Evolutionary conservation across 1,140 invertebrate species (phyloP).

Genomic region (Batillaria attramentaria): DNA sequence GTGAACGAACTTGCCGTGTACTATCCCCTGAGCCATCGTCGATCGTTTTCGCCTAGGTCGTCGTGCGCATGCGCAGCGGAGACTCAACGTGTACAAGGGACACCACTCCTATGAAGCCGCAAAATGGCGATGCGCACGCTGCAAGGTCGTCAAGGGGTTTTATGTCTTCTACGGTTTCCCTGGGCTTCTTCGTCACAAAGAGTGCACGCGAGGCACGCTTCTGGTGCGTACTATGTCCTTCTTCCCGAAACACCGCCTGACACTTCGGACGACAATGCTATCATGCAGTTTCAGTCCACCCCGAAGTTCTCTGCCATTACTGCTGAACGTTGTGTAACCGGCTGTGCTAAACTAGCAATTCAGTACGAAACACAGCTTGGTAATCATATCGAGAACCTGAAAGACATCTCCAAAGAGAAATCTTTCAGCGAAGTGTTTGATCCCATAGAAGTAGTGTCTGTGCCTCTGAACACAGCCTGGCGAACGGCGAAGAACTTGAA

Average conservation of each 20-base stretch:
- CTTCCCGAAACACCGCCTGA: slow-evolving; percentile 93
- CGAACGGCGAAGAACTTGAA: slow-evolving; percentile 87
- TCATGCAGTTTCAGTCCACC: slow-evolving; percentile 81
- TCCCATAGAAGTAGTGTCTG: slow-evolving; percentile 82
- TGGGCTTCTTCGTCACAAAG: slow-evolving; percentile 30
- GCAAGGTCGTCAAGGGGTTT: slow-evolving; percentile 29
- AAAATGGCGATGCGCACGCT: slow-evolving; percentile 43
- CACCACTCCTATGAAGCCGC: not conserved
- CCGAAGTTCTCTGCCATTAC: slow-evolving; percentile 86
- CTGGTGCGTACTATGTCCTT: slow-evolving; percentile 72
- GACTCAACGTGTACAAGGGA: not conserved
- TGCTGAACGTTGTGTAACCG: slow-evolving; percentile 86
- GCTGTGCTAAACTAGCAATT: slow-evolving; percentile 86
- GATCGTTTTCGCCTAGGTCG: too few relatives aligned
- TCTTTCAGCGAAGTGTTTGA: slow-evolving; percentile 83
- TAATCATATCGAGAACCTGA: slow-evolving; percentile 76
- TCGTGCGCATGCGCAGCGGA: too few relatives aligned
- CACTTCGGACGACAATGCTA: slow-evolving; percentile 80
- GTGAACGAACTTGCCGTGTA: too few relatives aligned
- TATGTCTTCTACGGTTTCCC: slow-evolving; percentile 24
- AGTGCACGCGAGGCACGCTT: not conserved
- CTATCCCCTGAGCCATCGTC: too few relatives aligned
- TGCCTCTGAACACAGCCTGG: slow-evolving; percentile 87
- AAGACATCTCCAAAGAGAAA: slow-evolving; percentile 72
- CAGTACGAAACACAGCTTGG: slow-evolving; percentile 85